Base-by-base conservation (phyloP, 64 coral and sea anemone genomes). In the Catalaphyllia jardinei region DNA sequence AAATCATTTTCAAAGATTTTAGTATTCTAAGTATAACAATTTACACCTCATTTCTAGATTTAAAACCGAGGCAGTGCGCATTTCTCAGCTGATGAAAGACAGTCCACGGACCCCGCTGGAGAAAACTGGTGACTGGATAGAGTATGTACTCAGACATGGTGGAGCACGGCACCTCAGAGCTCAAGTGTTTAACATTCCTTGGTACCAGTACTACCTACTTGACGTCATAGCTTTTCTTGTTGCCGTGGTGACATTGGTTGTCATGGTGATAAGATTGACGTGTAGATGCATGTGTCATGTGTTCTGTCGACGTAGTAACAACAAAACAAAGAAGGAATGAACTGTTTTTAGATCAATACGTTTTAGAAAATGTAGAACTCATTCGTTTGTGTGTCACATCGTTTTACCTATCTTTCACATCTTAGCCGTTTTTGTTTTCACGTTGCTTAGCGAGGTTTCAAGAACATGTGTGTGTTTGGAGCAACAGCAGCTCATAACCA, bases 171-270 rank as follows among this genome's bases (percentile, higher is more conserved):
- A 87, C 27, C 86, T 87, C 10, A 72, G 86, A 31, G 71, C 57
- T 57, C 67, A 59, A 87, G 71, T 75, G 38, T 75, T 74, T 54
- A 75, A 87, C 49, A 72, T 87, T 22, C 86, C 86, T 73, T 87
- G 86, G 86, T 75, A 87, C 60, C 86, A 87, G 71, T 87, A 87
- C 69, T 87, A 87, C 61, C n/a, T 88, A 63, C 60, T 86, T 72
- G 83, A 86, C 62, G 67, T 86, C 42, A 73, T 72, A 4, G 63
- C 71, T 71, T 86, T 88, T 55, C 57, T 88, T 62, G 86, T 77
- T 88, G 57, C 86, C 27, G 24, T 77, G 38, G 73, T 77, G 1
- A 77, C 86, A 4, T 31, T 77, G 57, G 27, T 88, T 31, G 86
- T 78, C 24, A 77, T 76, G 31, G 52, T 88, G 73, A 63, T 88